A percentile compares a stretch with the other conserved stretches of the same genome.
Evolutionary conservation across 2,888 invertebrate genomes (phyloP).

Genomic region (Thysanoteuthis rhombus): DNA sequence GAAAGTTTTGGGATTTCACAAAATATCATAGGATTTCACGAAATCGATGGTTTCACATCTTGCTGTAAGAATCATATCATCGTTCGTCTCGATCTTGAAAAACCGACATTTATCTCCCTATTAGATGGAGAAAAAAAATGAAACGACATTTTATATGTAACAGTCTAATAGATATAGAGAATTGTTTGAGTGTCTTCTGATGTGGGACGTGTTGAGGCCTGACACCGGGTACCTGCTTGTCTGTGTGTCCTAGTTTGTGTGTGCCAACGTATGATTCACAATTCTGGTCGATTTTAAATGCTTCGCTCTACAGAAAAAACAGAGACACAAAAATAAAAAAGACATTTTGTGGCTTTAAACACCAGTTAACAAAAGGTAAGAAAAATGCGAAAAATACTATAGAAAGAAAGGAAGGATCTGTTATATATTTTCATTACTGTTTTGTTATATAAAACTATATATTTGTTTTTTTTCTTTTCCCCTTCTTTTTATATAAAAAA

Average conservation of each 20-base stretch:
- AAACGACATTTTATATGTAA: no score
- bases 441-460: neutral
- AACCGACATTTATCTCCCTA: no score
- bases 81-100: no score
- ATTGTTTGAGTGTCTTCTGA: neutral
- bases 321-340: neutral
- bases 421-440: neutral
- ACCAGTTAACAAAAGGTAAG: neutral
- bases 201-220: neutral
- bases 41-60: no score
- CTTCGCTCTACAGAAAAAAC: neutral
- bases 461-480: neutral
- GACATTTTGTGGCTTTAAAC: neutral
- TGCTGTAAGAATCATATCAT: no score
- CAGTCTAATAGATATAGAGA: no score
- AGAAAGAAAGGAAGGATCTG: neutral
- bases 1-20: no score
- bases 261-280: constrained; percentile 27
- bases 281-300: neutral
- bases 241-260: constrained; percentile 27
- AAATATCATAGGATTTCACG: no score
- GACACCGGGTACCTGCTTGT: constrained; percentile 17
- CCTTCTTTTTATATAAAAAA: neutral
- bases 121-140: no score
- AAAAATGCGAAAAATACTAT: neutral